phyloP scores from a whole-genome alignment of 2,797 vertebrate species.

The Yasuhikotakia modesta region DNA sequence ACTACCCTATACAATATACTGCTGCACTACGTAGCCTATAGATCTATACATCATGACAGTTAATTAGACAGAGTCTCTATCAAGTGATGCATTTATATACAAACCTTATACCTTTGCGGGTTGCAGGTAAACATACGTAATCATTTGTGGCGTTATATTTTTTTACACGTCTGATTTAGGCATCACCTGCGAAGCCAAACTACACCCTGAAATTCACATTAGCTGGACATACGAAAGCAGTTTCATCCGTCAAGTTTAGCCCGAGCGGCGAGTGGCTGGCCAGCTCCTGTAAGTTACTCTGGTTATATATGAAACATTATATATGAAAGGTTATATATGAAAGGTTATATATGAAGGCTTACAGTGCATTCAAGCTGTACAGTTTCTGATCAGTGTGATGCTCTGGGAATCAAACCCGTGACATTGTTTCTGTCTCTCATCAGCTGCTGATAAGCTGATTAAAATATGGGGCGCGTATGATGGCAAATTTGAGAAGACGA shows the following conservation, averaged over 20 bases:
- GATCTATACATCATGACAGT: too few relatives aligned
- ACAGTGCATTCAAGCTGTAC: too few relatives aligned
- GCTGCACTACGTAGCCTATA: too few relatives aligned
- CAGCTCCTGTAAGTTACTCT: constrained; percentile 88
- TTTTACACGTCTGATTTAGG: constrained; percentile 70
- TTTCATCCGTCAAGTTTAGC: constrained; percentile 98
- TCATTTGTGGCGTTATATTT: neutral
- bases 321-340: too few relatives aligned
- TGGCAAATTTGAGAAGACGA: constrained; percentile 98
- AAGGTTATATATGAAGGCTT: neutral
- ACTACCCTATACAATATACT: too few relatives aligned
- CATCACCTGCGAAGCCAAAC: constrained; percentile 93
- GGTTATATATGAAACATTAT: neutral
- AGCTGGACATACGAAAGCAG: constrained; percentile 96
- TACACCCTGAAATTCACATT: constrained; percentile 96
- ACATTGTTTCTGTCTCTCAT: constrained; percentile 49
- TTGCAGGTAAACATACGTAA: too few relatives aligned
- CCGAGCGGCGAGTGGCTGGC: constrained; percentile 98
- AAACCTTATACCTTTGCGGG: neutral
- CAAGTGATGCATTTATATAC: neutral
- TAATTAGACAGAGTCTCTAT: too few relatives aligned
- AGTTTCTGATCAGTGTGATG: neutral
- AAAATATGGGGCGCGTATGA: constrained; percentile 99
- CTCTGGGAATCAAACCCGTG: neutral
- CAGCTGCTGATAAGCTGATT: constrained; percentile 98